Evolutionary conservation across 2,888 invertebrate species (phyloP), one percentile per base, ranked within the genome.

Genomic region (Sylvicola cinctus): DNA sequence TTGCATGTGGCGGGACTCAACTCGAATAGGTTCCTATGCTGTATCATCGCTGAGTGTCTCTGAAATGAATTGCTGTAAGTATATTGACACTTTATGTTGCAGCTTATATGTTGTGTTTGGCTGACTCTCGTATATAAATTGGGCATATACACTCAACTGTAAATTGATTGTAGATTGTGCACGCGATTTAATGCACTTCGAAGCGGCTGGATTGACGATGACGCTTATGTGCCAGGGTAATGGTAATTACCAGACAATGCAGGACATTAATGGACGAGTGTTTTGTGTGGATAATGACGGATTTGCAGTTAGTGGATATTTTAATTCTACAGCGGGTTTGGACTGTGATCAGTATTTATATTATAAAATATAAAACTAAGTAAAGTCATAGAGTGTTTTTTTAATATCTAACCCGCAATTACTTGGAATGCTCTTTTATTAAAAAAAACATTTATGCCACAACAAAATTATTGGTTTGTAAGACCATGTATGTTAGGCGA

Each of bases 241-340:
- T 47, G 73, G 72, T 31, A 70, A 70, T 58, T 73, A 73, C 49
- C 49, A 55, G 17, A 46, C 55, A n/a, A 46, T 56, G 39, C 71
- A 72, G 51, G 58, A 57, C 38, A 45, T 46, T 28, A 59, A 60
- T 25, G 64, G 63, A 13, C 59, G 60, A 36, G 58, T 50, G 44
- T 69, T 66, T 52, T 72, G 72, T 45, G 66, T 72, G 4, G 72
- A 72, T 48, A 46, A 48, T 3, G 70, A 73, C 50, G 73, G 73
- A 2, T 71, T 65, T 46, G 48, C 53, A 3, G 58, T 55, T 12
- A 52, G 47, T 34, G 41, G 12, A 2, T 16, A 8, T 26, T 25
- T 25, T n/a, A n/a, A n/a, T n/a, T n/a, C n/a, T n/a, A n/a, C n/a
- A n/a, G n/a, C n/a, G n/a, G n/a, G n/a, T 11, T 8, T 25, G 25